Percentiles rank a stretch among this genome's conserved stretches.
These are phyloP conservation scores for Drosophila albomicans DNA, from an alignment of 1,140 invertebrate genomes.

Conservation along the genomic window DNA sequence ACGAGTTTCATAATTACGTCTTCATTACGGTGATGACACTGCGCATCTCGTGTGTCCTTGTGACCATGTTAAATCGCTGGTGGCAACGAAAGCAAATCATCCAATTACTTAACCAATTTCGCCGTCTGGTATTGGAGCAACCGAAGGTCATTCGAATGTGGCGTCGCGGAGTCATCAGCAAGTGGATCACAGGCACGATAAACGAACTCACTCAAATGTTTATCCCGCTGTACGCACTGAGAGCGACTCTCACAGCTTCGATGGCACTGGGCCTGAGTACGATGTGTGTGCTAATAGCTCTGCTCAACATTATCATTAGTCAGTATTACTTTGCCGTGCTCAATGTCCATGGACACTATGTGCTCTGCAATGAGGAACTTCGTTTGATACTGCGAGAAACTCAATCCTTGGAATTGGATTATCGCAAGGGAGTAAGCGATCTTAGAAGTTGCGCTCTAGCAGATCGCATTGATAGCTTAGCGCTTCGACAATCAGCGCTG, in stretches of 20 bases:
- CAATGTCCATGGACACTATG: slow-evolving; percentile 47
- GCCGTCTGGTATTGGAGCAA: slow-evolving; percentile 15
- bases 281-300: slow-evolving; percentile 4
- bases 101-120: slow-evolving; percentile 12
- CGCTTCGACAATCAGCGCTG: slow-evolving; percentile 25
- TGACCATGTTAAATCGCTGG: slow-evolving; percentile 54
- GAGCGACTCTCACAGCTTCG: background rate
- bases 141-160: slow-evolving; percentile 30
- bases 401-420: slow-evolving; percentile 6
- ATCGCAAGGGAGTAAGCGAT: slow-evolving; percentile 1
- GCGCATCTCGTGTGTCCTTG: slow-evolving; percentile 35
- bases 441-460: slow-evolving; percentile 39
- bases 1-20: slow-evolving; percentile 46
- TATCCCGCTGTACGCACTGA: background rate
- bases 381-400: slow-evolving; percentile 9
- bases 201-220: slow-evolving; percentile 27
- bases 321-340: slow-evolving; percentile 50
- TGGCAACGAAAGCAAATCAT: slow-evolving; percentile 33
- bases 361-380: slow-evolving; percentile 42
- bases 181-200: slow-evolving; percentile 13
- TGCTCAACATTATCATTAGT: slow-evolving; percentile 47
- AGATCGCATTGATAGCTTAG: slow-evolving; percentile 46
- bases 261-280: slow-evolving; percentile 3
- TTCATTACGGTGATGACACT: slow-evolving; percentile 39
- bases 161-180: slow-evolving; percentile 35